Evolutionary conservation across 2,888 invertebrate genomes (phyloP).

Genomic region (Mechanitis messenoides): DNA sequence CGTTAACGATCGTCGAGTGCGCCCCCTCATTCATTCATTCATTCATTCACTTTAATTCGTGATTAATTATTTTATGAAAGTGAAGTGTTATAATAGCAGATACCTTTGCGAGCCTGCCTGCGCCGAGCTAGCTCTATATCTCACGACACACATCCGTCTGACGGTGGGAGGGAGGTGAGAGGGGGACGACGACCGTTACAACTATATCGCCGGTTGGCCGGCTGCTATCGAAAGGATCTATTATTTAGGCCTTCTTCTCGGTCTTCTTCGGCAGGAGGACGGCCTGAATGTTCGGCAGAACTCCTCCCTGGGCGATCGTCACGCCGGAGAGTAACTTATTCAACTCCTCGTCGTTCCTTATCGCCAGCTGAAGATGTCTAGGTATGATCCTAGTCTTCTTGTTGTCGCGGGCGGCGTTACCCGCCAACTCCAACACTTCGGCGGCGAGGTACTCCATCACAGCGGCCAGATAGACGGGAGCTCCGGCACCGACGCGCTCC

Average conservation of each 20-base stretch:
- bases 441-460: slow-evolving; percentile 81
- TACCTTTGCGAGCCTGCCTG: too few species aligned
- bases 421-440: slow-evolving; percentile 80
- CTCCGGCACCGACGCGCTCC: slow-evolving; percentile 72
- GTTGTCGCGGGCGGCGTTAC: slow-evolving; percentile 81
- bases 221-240: slow-evolving; percentile 5
- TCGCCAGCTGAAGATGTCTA: slow-evolving; percentile 31
- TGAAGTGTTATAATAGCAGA: too few species aligned
- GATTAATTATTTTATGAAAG: too few species aligned
- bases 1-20: too few species aligned
- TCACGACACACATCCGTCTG: too few species aligned
- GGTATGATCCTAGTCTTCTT: slow-evolving; percentile 85
- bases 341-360: not conserved
- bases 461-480: slow-evolving; percentile 70
- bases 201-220: not conserved
- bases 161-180: slow-evolving; percentile 88
- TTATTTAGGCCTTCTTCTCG: not conserved
- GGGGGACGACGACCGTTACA: slow-evolving; percentile 81
- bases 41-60: too few species aligned
- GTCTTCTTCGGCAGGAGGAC: too few species aligned
- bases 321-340: too few species aligned
- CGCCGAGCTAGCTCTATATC: too few species aligned
- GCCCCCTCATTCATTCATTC: too few species aligned
- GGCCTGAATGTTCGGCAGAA: too few species aligned
- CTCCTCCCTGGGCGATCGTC: too few species aligned